Evolutionary conservation across 1,140 invertebrate genomes (phyloP).

Genomic region (Ectropis grisescens): DNA sequence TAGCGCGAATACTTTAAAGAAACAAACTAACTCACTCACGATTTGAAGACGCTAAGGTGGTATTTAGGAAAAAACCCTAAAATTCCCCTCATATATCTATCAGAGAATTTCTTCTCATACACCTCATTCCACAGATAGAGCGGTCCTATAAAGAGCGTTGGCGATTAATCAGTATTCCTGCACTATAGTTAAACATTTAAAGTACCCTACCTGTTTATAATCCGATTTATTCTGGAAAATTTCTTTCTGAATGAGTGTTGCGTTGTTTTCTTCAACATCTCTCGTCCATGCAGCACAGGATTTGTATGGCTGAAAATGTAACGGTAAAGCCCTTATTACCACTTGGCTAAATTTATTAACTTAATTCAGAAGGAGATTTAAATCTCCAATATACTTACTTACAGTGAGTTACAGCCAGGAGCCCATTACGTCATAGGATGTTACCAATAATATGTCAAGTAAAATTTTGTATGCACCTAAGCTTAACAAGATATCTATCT

Average conservation of each 20-base stretch:
- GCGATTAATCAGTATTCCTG: background rate
- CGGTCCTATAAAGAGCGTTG: too few species aligned
- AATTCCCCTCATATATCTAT: background rate
- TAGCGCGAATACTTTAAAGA: too few species aligned
- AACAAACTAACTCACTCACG: too few species aligned
- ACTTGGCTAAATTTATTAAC: too few species aligned
- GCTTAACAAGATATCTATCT: background rate
- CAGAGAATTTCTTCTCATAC: background rate
- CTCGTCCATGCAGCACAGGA: slow-evolving; percentile 47
- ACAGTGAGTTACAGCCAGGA: too few species aligned
- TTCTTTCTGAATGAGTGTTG: slow-evolving; percentile 70
- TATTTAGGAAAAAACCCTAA: background rate
- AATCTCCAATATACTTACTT: too few species aligned
- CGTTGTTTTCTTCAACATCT: slow-evolving; percentile 73
- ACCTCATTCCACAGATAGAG: background rate
- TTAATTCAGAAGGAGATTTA: too few species aligned
- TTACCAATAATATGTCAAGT: background rate
- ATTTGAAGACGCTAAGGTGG: too few species aligned
- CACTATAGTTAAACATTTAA: background rate
- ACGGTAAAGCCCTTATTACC: background rate
- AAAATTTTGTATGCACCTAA: background rate
- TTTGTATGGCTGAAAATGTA: slow-evolving; percentile 48
- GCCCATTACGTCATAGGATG: background rate
- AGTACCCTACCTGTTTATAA: slow-evolving; percentile 57
- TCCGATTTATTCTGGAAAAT: slow-evolving; percentile 73